Percentiles rank a stretch among this genome's conserved stretches.
phyloP scores from a whole-genome alignment of 2,797 vertebrate genomes.

The Zenarchopterus dispar region DNA sequence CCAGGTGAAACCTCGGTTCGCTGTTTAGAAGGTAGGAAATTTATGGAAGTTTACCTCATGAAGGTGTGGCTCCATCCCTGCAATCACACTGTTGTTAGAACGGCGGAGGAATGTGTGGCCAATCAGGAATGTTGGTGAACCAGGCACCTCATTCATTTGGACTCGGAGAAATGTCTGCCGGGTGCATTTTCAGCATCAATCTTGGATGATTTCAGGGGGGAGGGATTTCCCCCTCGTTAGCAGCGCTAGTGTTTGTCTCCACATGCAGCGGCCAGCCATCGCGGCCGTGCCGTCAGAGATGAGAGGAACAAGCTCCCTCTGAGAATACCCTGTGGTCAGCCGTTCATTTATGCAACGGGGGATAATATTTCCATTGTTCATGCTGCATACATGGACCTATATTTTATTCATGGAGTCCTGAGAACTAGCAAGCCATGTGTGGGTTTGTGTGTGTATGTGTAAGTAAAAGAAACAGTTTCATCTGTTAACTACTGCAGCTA shows the following conservation, averaged over 20 bases:
- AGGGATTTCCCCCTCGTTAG: constrained; percentile 67
- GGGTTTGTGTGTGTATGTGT: constrained; percentile 45
- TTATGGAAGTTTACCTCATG: constrained; percentile 40
- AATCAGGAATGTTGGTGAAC: constrained; percentile 73
- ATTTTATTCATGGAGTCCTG: constrained; percentile 81
- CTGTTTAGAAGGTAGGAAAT: constrained; percentile 20
- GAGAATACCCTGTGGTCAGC: constrained; percentile 60
- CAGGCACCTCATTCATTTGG: constrained; percentile 72
- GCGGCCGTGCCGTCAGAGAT: constrained; percentile 62
- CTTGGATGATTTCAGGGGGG: constrained; percentile 44
- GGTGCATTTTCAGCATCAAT: constrained; percentile 69
- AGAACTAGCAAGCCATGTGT: constrained; percentile 48
- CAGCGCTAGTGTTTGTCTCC: constrained; percentile 55
- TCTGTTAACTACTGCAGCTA: constrained; percentile 43
- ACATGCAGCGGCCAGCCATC: constrained; percentile 55
- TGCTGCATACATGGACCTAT: constrained; percentile 63
- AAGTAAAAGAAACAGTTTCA: constrained; percentile 57
- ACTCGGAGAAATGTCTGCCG: constrained; percentile 66
- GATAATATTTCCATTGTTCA: constrained; percentile 81
- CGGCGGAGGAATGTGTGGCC: constrained; percentile 69
- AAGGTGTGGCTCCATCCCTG: constrained; percentile 33
- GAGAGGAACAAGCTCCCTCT: constrained; percentile 58
- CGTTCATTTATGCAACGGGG: constrained; percentile 58
- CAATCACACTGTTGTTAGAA: constrained; percentile 43
- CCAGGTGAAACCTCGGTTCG: constrained; percentile 27